phyloP scores from a whole-genome alignment of 2,113 vertebrate species.

The Leptocoma aspasia region DNA sequence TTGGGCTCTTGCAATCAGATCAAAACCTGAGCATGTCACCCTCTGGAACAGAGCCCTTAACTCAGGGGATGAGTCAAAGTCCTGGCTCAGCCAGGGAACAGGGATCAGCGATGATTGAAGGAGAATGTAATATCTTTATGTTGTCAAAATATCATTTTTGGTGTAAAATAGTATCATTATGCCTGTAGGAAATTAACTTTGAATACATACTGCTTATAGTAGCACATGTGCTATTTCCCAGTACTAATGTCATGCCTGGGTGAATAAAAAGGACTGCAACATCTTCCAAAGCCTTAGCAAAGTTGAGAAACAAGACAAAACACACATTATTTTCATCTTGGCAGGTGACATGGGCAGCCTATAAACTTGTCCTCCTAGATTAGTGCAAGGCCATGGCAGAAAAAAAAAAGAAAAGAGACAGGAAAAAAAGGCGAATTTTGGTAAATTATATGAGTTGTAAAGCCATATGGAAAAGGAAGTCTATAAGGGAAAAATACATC shows the following conservation, averaged over 20 bases:
- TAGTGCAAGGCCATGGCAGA: background rate
- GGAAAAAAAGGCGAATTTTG: background rate
- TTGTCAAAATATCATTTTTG: background rate
- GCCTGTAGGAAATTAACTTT: background rate
- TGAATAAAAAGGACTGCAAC: background rate
- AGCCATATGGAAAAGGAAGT: background rate
- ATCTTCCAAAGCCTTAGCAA: background rate
- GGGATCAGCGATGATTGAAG: background rate
- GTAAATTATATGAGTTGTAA: background rate
- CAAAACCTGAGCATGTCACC: background rate
- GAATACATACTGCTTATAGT: background rate
- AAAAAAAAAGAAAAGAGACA: background rate
- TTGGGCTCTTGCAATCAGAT: background rate
- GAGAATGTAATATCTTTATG: background rate
- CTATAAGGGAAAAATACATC: background rate
- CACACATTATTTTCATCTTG: background rate
- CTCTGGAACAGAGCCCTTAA: background rate
- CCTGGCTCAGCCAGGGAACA: background rate
- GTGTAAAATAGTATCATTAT: background rate
- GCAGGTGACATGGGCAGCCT: background rate
- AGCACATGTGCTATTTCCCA: background rate
- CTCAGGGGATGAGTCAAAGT: background rate
- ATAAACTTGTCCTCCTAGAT: background rate
- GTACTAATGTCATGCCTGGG: background rate
- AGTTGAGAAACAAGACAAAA: background rate